Percentiles rank a stretch among this genome's conserved stretches.
These are phyloP conservation scores for Tigriopus japonicus DNA, from an alignment of 1,140 invertebrate genomes.

Conservation along the genomic window DNA sequence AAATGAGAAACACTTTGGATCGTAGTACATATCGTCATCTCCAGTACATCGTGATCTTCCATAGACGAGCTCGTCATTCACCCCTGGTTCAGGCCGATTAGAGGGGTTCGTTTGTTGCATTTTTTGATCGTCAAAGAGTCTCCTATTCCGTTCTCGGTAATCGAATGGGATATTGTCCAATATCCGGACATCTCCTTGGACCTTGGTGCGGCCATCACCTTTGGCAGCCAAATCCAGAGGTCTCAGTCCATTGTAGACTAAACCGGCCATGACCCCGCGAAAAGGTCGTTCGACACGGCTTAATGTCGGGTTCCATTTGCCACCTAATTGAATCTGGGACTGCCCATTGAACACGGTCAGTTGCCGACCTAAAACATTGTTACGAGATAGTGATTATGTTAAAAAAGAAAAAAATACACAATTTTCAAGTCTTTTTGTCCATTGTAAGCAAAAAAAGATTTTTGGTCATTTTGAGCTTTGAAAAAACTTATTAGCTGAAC, in stretches of 20 bases:
- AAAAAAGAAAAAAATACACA: not conserved
- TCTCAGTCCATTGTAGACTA: conserved; percentile 64
- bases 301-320: conserved; percentile 45
- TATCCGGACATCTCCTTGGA: conserved; percentile 32
- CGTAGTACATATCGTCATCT: conserved; percentile 7
- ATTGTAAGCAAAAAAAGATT: no score
- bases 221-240: conserved; percentile 66
- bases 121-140: not conserved
- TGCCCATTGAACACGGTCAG: conserved; percentile 79
- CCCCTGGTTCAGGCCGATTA: not conserved
- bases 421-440: no score
- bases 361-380: conserved; percentile 49
- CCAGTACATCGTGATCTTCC: not conserved
- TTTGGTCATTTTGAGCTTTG: no score
- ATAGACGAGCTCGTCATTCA: conserved; percentile 1
- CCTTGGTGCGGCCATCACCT: conserved; percentile 47
- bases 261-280: conserved; percentile 58
- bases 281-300: conserved; percentile 45
- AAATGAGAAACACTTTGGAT: conserved; percentile 6
- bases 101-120: conserved; percentile 11
- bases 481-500: no score
- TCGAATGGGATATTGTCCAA: conserved; percentile 22
- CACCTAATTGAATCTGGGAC: conserved; percentile 71
- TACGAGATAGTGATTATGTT: conserved; percentile 13
- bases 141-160: conserved; percentile 1